Evolutionary conservation across 2,888 invertebrate species (phyloP).

Genomic region (Subacronicta megacephala): DNA sequence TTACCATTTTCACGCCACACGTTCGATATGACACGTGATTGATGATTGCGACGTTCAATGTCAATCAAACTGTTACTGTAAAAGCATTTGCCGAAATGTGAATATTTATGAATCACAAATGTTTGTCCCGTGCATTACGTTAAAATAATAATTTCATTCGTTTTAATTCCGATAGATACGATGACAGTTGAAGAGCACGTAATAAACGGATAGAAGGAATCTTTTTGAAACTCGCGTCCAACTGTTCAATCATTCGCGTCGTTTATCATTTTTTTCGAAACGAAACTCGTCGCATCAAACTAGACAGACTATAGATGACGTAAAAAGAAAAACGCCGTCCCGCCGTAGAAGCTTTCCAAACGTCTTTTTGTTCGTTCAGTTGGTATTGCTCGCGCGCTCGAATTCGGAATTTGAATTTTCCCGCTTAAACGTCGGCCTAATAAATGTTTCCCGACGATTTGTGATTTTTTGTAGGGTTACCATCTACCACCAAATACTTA

Average conservation of each 20-base stretch:
- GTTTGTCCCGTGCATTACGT: conserved; percentile 66
- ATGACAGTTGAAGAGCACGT: conserved; percentile 59
- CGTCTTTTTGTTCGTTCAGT: conserved; percentile 85
- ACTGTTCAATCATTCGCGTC: conserved; percentile 87
- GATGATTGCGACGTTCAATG: conserved; percentile 81
- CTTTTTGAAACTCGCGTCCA: conserved; percentile 79
- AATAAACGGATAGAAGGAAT: conserved; percentile 74
- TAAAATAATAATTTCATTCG: conserved; percentile 73
- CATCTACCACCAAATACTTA: conserved; percentile 28
- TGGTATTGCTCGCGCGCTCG: conserved; percentile 74
- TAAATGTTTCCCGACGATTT: conserved; percentile 54
- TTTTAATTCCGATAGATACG: conserved; percentile 78
- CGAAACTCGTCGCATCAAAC: conserved; percentile 83
- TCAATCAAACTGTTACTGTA: conserved; percentile 81
- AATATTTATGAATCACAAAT: conserved; percentile 83
- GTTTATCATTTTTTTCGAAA: conserved; percentile 78
- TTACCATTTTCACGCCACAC: conserved; percentile 68
- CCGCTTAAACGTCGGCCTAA: conserved; percentile 71
- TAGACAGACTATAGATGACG: conserved; percentile 82
- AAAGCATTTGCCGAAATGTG: conserved; percentile 81
- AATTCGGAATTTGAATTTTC: conserved; percentile 71
- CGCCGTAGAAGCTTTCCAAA: conserved; percentile 81
- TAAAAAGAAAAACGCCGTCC: conserved; percentile 77
- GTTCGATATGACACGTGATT: conserved; percentile 80
- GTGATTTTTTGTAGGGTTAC: conserved; percentile 49